phyloP scores from a whole-genome alignment of 2,888 invertebrate species.

The Gymnosoma rotundatum region DNA sequence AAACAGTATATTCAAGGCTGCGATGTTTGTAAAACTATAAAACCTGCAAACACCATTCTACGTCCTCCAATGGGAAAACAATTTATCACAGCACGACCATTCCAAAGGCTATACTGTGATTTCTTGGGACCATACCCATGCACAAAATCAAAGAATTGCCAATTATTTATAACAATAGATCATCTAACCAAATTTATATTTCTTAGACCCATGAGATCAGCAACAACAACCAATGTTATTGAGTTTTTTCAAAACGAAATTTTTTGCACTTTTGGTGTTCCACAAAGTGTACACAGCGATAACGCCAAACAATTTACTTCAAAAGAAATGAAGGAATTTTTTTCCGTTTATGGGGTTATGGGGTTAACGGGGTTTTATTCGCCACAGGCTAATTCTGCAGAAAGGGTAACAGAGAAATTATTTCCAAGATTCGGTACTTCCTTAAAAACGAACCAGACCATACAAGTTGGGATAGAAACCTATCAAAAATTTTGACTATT shows the following conservation, averaged over 20 bases:
- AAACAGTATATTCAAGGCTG: slow-evolving; percentile 2
- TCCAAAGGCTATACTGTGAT: slow-evolving; percentile 38
- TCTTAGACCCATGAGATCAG: no score
- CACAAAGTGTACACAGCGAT: slow-evolving; percentile 7
- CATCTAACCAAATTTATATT: slow-evolving; percentile 24
- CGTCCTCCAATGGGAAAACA: slow-evolving; percentile 44
- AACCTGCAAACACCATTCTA: slow-evolving; percentile 1
- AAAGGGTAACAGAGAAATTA: no score
- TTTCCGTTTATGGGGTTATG: no score
- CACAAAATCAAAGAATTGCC: slow-evolving; percentile 8
- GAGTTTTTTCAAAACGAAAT: not conserved
- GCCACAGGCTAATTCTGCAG: no score
- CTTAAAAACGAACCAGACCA: slow-evolving; percentile 19
- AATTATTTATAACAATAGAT: slow-evolving; percentile 21
- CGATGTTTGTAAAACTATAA: slow-evolving; percentile 30
- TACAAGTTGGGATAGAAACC: slow-evolving; percentile 37
- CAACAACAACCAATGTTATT: no score
- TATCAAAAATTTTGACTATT: slow-evolving; percentile 15
- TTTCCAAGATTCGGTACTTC: no score
- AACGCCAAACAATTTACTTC: slow-evolving; percentile 16
- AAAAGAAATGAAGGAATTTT: no score
- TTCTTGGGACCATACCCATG: slow-evolving; percentile 40
- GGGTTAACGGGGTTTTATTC: no score
- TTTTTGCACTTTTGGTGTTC: not conserved
- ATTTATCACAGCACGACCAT: slow-evolving; percentile 18